These are phyloP conservation scores for Bombus soroeensis DNA, from an alignment of 1,140 invertebrate genomes.

Conservation along the genomic window DNA sequence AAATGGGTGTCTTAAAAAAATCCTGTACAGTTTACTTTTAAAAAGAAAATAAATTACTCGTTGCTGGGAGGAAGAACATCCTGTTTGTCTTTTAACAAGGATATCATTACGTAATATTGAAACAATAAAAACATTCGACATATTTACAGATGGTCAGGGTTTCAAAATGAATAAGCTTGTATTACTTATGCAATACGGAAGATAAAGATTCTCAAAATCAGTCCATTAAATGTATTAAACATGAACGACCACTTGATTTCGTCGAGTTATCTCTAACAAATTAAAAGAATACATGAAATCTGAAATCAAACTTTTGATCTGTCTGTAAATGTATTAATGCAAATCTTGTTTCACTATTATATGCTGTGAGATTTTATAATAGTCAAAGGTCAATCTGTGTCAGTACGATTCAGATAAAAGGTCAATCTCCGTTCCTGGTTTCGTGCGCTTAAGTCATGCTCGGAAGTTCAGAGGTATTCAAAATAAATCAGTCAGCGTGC, in stretches of 20 bases:
- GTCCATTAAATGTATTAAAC: not conserved
- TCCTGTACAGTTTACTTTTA: too few species aligned
- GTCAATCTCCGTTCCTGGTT: not conserved
- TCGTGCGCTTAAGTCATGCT: not conserved
- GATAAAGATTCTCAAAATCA: not conserved
- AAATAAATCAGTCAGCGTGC: not conserved
- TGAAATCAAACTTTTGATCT: not conserved
- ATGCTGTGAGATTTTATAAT: not conserved
- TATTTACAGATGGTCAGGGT: not conserved
- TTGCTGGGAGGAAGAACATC: not conserved
- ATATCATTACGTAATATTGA: not conserved
- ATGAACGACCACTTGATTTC: not conserved
- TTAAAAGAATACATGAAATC: not conserved
- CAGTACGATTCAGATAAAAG: not conserved
- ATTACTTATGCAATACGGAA: constrained; percentile 15
- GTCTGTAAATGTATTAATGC: not conserved
- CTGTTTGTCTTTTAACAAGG: not conserved
- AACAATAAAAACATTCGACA: not conserved
- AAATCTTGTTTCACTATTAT: not conserved
- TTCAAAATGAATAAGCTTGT: constrained; percentile 4
- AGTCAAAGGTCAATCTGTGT: not conserved
- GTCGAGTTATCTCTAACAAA: not conserved
- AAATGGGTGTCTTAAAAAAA: too few species aligned
- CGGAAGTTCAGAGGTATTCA: not conserved
- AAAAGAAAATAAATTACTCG: not conserved